Evolutionary conservation across 2,113 vertebrate genomes (phyloP).

Genomic region (Numida meleagris): DNA sequence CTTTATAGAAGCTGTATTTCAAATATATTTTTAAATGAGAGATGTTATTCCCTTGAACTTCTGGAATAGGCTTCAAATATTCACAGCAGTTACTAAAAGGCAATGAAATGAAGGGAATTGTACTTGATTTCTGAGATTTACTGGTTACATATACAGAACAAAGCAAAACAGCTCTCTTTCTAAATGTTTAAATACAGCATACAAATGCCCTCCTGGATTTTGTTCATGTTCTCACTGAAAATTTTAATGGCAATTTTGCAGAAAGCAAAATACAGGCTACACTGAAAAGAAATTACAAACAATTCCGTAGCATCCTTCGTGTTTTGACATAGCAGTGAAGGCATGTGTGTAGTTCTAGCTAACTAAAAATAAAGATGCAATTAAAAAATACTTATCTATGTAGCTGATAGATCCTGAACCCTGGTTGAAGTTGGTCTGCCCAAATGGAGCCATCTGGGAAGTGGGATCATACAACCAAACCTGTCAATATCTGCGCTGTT

Average conservation of each 20-base stretch:
- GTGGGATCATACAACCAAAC: not conserved
- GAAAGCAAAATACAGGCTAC: not conserved
- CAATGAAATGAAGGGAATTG: not conserved
- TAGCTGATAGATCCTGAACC: not conserved
- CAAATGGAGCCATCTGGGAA: not conserved
- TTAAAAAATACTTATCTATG: not conserved
- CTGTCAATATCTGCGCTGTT: not conserved
- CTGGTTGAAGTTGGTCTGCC: not conserved
- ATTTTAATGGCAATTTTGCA: not conserved
- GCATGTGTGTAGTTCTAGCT: not conserved
- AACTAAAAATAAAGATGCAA: not conserved
- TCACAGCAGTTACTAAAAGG: not conserved
- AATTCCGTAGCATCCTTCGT: not conserved
- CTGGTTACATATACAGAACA: not conserved
- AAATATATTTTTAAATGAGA: not conserved
- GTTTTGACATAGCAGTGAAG: not conserved
- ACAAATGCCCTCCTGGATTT: not conserved
- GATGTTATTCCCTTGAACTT: not conserved
- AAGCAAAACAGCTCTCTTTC: not conserved
- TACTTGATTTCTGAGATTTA: not conserved
- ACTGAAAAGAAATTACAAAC: not conserved
- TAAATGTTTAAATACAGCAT: not conserved
- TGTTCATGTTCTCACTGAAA: not conserved
- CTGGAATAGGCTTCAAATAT: slow-evolving; percentile 9
- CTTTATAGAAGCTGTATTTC: slow-evolving; percentile 35